Evolutionary conservation across 2,797 vertebrate species (phyloP).

Genomic region (Acrossocheilus fasciatus): DNA sequence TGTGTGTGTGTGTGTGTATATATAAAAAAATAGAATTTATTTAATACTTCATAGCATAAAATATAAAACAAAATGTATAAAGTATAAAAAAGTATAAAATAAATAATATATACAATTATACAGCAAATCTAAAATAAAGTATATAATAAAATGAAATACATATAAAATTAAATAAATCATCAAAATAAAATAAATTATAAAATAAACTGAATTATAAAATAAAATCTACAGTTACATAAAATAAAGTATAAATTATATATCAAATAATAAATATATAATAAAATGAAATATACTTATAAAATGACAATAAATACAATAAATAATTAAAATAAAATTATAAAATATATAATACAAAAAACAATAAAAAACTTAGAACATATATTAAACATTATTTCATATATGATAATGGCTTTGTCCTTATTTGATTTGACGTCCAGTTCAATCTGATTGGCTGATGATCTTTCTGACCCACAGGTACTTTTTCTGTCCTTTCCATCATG

Average conservation of each 20-base stretch:
- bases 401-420: not conserved
- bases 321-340: not conserved
- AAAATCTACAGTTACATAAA: not conserved
- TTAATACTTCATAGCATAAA: not conserved
- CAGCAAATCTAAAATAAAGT: not conserved
- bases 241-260: not conserved
- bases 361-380: not conserved
- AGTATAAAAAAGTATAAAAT: not conserved
- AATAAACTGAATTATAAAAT: not conserved
- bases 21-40: no score
- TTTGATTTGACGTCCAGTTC: not conserved
- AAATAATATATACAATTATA: not conserved
- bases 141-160: not conserved
- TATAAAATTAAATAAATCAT: not conserved
- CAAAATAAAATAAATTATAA: not conserved
- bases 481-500: constrained; percentile 88
- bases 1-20: no score
- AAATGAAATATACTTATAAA: not conserved
- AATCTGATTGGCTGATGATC: constrained; percentile 19
- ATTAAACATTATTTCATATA: not conserved
- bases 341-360: not conserved
- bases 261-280: not conserved
- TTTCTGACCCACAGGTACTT: constrained; percentile 77
- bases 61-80: not conserved
- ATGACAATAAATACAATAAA: not conserved